Percentiles rank a stretch among this genome's conserved stretches.
Evolutionary conservation across 2,888 invertebrate genomes (phyloP).

Genomic region (Strigamia transsilvanica): DNA sequence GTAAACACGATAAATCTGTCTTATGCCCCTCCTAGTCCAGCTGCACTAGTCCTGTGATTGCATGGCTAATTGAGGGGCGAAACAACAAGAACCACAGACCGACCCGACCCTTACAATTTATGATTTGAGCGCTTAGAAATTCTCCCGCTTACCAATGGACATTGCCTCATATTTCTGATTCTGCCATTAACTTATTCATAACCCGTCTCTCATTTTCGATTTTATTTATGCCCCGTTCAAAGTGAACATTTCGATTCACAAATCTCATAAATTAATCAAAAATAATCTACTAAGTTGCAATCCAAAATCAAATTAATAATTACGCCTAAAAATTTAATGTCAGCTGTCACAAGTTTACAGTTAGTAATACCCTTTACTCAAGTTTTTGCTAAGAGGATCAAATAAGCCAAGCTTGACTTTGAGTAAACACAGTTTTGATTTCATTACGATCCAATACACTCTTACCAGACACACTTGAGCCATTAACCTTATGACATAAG

Average conservation of each 20-base stretch:
- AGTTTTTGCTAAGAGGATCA: background rate
- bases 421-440: slow-evolving; percentile 42
- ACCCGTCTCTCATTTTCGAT: background rate
- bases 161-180: background rate
- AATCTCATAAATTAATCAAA: slow-evolving; percentile 1
- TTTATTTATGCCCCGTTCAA: slow-evolving; percentile 12
- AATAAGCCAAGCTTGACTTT: slow-evolving; percentile 36
- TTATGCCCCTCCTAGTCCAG: slow-evolving; percentile 41
- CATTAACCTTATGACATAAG: slow-evolving; percentile 39
- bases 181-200: background rate
- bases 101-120: slow-evolving; percentile 35
- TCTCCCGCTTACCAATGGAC: background rate
- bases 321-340: background rate
- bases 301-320: slow-evolving; percentile 12
- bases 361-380: background rate
- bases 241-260: background rate
- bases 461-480: slow-evolving; percentile 5
- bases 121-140: background rate
- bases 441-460: slow-evolving; percentile 42
- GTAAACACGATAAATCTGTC: slow-evolving; percentile 44
- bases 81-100: slow-evolving; percentile 42
- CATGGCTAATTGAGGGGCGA: slow-evolving; percentile 42
- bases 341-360: background rate
- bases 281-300: slow-evolving; percentile 28
- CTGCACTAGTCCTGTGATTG: slow-evolving; percentile 37